Conservation (phyloP, 92 coral and sea anemone genomes). For the Porites lobata region DNA sequence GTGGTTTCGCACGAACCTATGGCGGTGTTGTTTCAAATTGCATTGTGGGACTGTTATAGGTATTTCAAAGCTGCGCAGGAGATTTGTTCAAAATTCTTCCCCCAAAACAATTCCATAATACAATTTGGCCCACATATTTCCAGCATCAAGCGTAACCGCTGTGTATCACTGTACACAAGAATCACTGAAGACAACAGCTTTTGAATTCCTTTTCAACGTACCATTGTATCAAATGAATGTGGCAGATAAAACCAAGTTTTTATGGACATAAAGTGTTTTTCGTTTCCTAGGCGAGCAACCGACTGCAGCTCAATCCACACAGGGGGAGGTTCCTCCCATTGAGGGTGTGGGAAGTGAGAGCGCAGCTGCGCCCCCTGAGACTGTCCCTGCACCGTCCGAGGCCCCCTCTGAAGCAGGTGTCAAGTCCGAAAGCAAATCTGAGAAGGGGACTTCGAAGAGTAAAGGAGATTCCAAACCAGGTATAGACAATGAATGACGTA, state of each 20-base stretch:
- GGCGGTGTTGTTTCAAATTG: too few relatives aligned
- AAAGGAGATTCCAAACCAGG: constrained; percentile 73
- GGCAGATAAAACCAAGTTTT: background rate
- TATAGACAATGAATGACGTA: background rate
- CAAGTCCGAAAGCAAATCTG: constrained; percentile 80
- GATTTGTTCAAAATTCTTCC: too few relatives aligned
- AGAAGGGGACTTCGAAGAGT: constrained; percentile 76
- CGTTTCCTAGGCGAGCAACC: constrained; percentile 17
- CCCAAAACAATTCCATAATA: too few relatives aligned
- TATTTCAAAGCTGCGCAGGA: too few relatives aligned
- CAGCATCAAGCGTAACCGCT: too few relatives aligned
- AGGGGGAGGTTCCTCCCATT: constrained; percentile 43
- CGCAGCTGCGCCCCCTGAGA: constrained; percentile 43
- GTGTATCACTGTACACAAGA: too few relatives aligned
- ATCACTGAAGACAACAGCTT: too few relatives aligned
- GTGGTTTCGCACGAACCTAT: too few relatives aligned
- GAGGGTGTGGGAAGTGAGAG: constrained; percentile 59
- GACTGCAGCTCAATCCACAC: constrained; percentile 30
- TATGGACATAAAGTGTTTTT: background rate
- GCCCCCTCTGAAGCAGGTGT: constrained; percentile 83
- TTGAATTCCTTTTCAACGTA: too few relatives aligned
- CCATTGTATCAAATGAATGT: too few relatives aligned
- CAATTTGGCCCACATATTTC: too few relatives aligned
- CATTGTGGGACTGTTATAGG: too few relatives aligned
- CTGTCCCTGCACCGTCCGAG: constrained; percentile 59